Evolutionary conservation across 2,888 invertebrate species (phyloP).

Genomic region (Caenorhabditis panamensis): DNA sequence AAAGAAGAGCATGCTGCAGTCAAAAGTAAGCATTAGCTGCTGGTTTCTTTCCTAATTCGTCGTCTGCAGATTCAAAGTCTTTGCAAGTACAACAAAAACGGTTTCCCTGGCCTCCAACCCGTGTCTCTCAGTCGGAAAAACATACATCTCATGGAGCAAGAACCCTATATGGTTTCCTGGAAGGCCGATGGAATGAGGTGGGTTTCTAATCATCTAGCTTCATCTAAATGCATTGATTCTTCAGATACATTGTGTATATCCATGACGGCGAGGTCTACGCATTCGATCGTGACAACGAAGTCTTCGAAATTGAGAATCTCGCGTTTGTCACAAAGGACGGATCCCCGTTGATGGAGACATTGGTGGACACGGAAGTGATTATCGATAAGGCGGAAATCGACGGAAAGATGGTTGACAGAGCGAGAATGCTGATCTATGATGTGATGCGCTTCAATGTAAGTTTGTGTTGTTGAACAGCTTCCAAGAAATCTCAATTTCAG

Average conservation of each 20-base stretch:
- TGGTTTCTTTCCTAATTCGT: neutral
- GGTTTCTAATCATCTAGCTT: neutral
- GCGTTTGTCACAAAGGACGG: constrained; percentile 88
- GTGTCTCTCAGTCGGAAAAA: constrained; percentile 93
- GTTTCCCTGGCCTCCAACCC: constrained; percentile 97
- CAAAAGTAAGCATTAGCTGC: constrained; percentile 53
- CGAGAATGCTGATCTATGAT: constrained; percentile 95
- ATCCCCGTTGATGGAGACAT: constrained; percentile 66
- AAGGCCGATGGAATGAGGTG: constrained; percentile 97
- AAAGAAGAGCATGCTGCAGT: constrained; percentile 60
- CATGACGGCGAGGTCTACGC: constrained; percentile 92
- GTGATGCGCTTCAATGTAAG: constrained; percentile 89
- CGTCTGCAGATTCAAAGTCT: constrained; percentile 70
- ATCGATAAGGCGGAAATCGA: constrained; percentile 86
- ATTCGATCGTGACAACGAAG: constrained; percentile 93
- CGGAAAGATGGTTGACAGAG: constrained; percentile 85
- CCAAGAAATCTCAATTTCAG: constrained; percentile 68
- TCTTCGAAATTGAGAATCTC: constrained; percentile 87
- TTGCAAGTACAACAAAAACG: constrained; percentile 83
- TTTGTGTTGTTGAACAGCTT: constrained; percentile 39
- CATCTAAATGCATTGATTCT: constrained; percentile 19
- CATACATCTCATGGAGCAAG: constrained; percentile 87
- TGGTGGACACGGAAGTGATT: constrained; percentile 80
- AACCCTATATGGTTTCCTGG: constrained; percentile 97
- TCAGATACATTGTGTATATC: constrained; percentile 96